Evolutionary conservation across 2,888 invertebrate genomes (phyloP).

Genomic region (Cinara cedri): DNA sequence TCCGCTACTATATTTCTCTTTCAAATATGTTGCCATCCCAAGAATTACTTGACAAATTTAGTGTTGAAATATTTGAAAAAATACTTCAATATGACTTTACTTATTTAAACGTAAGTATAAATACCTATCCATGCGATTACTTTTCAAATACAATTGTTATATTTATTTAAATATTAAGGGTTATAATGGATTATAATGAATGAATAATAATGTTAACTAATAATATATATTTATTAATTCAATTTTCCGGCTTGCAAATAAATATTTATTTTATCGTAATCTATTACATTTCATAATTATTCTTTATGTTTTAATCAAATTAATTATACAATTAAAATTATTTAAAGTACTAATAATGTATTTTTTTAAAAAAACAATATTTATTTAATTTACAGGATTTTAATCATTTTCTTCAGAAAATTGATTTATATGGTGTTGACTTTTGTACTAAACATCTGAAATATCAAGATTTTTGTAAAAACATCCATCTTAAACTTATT

Average conservation of each 20-base stretch:
- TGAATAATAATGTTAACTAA: no score
- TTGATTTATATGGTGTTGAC: background rate
- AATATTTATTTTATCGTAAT: no score
- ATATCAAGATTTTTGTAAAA: slow-evolving; percentile 31
- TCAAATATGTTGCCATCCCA: slow-evolving; percentile 27
- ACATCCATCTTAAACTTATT: slow-evolving; percentile 28
- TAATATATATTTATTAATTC: no score
- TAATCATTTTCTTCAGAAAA: slow-evolving; percentile 29
- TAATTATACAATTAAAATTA: background rate
- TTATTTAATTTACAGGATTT: slow-evolving; percentile 42
- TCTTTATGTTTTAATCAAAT: background rate
- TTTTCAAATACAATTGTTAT: no score
- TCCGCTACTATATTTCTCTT: background rate
- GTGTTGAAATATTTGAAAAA: slow-evolving; percentile 27
- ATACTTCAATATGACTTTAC: slow-evolving; percentile 34
- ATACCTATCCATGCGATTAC: no score
- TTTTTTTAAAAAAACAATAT: slow-evolving; percentile 1
- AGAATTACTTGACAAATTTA: slow-evolving; percentile 28
- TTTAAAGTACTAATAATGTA: background rate
- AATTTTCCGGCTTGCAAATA: no score
- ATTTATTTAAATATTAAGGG: no score
- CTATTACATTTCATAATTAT: no score
- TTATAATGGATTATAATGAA: no score
- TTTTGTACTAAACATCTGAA: background rate
- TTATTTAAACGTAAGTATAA: slow-evolving; percentile 43